phyloP scores from a whole-genome alignment of 2,888 invertebrate genomes.

The Diloba caeruleocephala region DNA sequence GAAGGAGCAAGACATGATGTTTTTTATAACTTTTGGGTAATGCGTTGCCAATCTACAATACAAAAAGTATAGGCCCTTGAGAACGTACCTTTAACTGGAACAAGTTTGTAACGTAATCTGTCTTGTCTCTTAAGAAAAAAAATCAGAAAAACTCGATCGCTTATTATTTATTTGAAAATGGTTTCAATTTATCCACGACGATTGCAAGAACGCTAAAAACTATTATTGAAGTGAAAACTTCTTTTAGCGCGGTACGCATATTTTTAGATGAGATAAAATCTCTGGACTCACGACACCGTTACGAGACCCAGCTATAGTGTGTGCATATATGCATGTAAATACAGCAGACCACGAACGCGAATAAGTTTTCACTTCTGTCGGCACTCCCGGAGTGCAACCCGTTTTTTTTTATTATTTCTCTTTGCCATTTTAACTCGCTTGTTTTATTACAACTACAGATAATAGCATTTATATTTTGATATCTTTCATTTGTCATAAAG shows the following conservation, averaged over 20 bases:
- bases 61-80: conserved; percentile 15
- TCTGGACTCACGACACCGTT: no score
- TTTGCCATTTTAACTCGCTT: conserved; percentile 7
- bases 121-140: conserved; percentile 25
- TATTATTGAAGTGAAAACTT: no score
- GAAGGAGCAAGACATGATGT: conserved; percentile 11
- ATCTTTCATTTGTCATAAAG: not conserved
- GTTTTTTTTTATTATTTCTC: conserved; percentile 32
- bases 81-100: conserved; percentile 34
- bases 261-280: no score
- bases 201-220: conserved; percentile 34
- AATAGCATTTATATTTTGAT: conserved; percentile 4
- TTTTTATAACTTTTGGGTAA: conserved; percentile 22
- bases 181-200: conserved; percentile 44
- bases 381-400: no score
- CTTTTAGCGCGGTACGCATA: no score
- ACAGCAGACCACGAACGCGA: no score
- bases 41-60: conserved; percentile 26
- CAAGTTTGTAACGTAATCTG: conserved; percentile 37
- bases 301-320: no score
- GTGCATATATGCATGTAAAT: no score
- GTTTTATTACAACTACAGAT: conserved; percentile 15
- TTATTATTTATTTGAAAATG: conserved; percentile 43
- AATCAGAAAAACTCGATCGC: conserved; percentile 14
- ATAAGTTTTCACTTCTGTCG: no score